Evolutionary conservation across 1,140 invertebrate genomes (phyloP).

Genomic region (Goniozus legneri): DNA sequence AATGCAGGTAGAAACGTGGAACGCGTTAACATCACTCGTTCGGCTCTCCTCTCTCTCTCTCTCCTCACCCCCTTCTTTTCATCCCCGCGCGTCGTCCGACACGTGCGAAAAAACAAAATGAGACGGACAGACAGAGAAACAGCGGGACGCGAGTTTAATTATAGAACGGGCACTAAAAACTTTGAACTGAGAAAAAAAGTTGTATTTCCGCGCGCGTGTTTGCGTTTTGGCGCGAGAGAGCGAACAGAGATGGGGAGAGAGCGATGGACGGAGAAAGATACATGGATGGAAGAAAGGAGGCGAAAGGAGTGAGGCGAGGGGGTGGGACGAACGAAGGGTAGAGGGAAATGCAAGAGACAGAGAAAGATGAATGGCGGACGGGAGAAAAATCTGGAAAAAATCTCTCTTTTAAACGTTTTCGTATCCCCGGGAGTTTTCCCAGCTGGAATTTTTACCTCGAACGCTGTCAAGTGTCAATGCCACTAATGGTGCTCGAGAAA

Average conservation of each 20-base stretch:
- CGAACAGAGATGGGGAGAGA: conserved; percentile 7
- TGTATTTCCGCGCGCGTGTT: conserved; percentile 16
- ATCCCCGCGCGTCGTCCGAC: conserved; percentile 21
- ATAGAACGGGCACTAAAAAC: conserved; percentile 44
- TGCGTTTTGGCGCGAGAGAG: conserved; percentile 17
- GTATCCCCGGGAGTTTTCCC: conserved; percentile 30
- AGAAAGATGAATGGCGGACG: conserved; percentile 19
- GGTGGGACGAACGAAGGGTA: too few relatives aligned
- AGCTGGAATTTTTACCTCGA: conserved; percentile 18
- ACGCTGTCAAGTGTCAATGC: conserved; percentile 31
- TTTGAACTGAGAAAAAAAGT: conserved; percentile 34
- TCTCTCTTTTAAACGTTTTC: conserved; percentile 41
- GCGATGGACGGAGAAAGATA: neutral
- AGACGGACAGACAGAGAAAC: conserved; percentile 45
- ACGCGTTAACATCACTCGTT: too few relatives aligned
- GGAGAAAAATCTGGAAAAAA: conserved; percentile 2
- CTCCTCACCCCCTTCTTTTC: too few relatives aligned
- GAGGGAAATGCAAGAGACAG: neutral
- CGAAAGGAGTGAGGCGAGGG: neutral
- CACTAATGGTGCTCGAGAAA: conserved; percentile 40
- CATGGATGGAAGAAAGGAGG: neutral
- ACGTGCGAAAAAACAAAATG: conserved; percentile 21
- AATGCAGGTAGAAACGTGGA: too few relatives aligned
- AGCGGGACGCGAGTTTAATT: conserved; percentile 47
- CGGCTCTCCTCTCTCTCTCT: too few relatives aligned